phyloP scores from a whole-genome alignment of 2,113 vertebrate genomes.

The Caranx ignobilis region DNA sequence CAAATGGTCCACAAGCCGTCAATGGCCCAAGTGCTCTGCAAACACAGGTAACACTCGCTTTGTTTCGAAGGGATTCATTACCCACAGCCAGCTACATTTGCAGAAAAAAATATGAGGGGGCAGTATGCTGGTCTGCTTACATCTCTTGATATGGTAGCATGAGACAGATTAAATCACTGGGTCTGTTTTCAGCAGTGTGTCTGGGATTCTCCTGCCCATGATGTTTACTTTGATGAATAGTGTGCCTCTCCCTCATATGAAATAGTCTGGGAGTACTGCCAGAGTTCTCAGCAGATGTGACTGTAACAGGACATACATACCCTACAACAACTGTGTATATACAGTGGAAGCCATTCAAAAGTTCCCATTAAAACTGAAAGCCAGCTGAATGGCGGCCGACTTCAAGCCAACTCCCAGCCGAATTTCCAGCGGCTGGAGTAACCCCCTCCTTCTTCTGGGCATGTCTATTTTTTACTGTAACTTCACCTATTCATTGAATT shows the following conservation, averaged over 20 bases:
- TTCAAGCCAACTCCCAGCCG: no score
- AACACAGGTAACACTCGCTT: slow-evolving; percentile 78
- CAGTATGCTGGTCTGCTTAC: slow-evolving; percentile 21
- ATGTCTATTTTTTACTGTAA: no score
- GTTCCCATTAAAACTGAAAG: no score
- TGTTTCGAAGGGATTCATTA: slow-evolving; percentile 56
- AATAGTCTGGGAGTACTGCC: slow-evolving; percentile 1
- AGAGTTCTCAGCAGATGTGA: not conserved
- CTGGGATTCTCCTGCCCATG: slow-evolving; percentile 22
- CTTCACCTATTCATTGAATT: no score
- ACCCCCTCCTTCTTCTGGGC: no score
- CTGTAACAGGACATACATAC: not conserved
- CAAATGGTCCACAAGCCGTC: slow-evolving; percentile 72
- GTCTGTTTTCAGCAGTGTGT: slow-evolving; percentile 35
- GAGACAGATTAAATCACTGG: slow-evolving; percentile 47
- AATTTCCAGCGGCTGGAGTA: no score
- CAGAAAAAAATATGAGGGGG: slow-evolving; percentile 12
- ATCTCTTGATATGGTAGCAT: slow-evolving; percentile 43
- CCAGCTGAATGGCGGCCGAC: no score
- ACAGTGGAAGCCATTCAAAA: no score
- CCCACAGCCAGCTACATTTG: slow-evolving; percentile 31
- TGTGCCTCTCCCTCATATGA: slow-evolving; percentile 19
- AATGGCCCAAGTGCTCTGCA: slow-evolving; percentile 78
- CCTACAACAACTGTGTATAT: no score
- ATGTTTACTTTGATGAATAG: slow-evolving; percentile 6